Evolutionary conservation across 53 echinoderm and acorn worm species (phyloP), one percentile per base, ranked within the genome.

Genomic region (Echinometra lucunter): DNA sequence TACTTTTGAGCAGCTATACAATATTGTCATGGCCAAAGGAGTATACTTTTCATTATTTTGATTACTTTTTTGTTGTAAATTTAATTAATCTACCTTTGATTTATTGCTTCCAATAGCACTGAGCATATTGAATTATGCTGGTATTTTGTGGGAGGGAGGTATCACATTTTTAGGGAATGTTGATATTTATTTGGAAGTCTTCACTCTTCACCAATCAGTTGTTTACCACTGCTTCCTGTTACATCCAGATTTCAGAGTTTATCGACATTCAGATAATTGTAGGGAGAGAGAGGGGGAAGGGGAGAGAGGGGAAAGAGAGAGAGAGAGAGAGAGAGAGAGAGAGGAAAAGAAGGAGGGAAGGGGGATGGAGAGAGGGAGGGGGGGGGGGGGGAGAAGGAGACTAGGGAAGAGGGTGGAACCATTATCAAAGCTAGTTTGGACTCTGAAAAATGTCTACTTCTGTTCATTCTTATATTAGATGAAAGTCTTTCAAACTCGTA

Each of bases 191-290:
- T 23, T 90, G 23, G 4, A 0, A 37, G 66, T 66, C 66, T n/a
- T 66, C 91, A 32, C 66, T 91, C 74, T 74, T 44, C 47, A 74
- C 53, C 74, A 72, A 70, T 45, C 45, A 92, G 34, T 53, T 92
- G 92, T 92, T 92, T 92, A 92, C 74, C 74, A 92, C n/a, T 74
- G 55, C 49, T 92, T 92, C 92, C 92, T 92, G 92, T 92, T 92
- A 72, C 92, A 72, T 44, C 13, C 47, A 45, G 92, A 92, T 92
- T 74, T 74, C 63, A 60, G 45, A 66, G 91, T 63, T 63, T 38
- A 66, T 91, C 21, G 91, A 66, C 91, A 91, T 45, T 60, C 91
- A 66, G 25, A 53, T 53, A 9, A 53, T n/a, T 53, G 53, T 53
- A 13, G 53, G 8, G 53, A 25, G 44, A 30, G 13, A 21, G 45